Evolutionary conservation across 2,113 vertebrate species (phyloP).

Genomic region (Gnathonemus echidnorhynchus): DNA sequence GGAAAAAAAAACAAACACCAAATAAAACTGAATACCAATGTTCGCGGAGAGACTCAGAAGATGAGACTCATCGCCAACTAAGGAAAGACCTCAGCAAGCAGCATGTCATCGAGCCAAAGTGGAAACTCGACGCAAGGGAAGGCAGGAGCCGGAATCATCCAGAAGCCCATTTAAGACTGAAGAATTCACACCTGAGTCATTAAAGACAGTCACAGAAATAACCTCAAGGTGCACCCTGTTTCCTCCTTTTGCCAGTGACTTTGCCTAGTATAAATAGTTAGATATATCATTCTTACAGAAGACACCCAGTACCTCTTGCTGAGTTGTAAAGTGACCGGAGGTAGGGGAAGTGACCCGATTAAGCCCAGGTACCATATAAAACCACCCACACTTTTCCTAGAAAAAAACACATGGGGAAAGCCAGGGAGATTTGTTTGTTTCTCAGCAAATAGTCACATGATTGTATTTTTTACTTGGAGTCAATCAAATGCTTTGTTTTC

Average conservation of each 20-base stretch:
- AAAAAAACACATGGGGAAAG: neutral
- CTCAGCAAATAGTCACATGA: neutral
- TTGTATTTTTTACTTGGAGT: neutral
- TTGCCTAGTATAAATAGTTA: neutral
- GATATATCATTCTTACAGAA: neutral
- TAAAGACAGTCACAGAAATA: slow-evolving; percentile 1
- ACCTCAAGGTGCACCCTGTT: neutral
- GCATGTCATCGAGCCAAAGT: neutral
- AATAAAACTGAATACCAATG: neutral
- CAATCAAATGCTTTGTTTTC: neutral
- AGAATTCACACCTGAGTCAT: neutral
- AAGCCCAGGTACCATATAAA: neutral
- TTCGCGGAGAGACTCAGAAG: neutral
- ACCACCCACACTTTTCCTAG: neutral
- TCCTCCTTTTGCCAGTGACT: neutral
- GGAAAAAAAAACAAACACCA: neutral
- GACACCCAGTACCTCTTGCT: neutral
- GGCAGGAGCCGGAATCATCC: neutral
- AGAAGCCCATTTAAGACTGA: neutral
- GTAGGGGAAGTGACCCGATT: neutral
- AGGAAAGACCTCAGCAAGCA: neutral
- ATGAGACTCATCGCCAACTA: neutral
- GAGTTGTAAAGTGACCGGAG: neutral
- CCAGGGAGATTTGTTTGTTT: neutral
- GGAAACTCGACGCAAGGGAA: neutral